A percentile compares a stretch with the other conserved stretches of the same genome.
Evolutionary conservation across 2,113 vertebrate species (phyloP).

Genomic region (Pandion haliaetus): DNA sequence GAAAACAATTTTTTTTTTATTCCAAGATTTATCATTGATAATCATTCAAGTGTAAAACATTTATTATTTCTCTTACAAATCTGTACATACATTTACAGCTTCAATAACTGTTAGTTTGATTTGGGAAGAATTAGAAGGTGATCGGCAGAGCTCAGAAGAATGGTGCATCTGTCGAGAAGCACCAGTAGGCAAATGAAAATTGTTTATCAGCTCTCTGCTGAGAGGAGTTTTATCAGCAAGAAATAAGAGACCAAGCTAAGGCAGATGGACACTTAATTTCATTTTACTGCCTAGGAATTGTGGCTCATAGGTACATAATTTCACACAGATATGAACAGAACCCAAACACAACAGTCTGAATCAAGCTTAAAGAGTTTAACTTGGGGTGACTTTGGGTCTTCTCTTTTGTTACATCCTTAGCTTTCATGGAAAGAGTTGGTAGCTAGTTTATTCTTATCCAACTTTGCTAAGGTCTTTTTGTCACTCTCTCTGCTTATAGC

Average conservation of each 20-base stretch:
- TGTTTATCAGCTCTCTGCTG: conserved; percentile 3
- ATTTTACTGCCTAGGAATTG: conserved; percentile 4
- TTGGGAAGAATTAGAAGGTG: neutral
- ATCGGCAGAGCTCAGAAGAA: neutral
- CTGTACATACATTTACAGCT: neutral
- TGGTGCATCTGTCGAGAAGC: neutral
- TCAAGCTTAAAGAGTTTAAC: neutral
- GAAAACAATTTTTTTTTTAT: neutral
- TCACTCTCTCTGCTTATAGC: neutral
- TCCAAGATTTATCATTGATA: neutral
- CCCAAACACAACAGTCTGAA: neutral
- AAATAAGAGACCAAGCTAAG: neutral
- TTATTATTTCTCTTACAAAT: neutral
- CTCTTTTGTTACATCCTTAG: neutral
- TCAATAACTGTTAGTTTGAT: neutral
- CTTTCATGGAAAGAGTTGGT: neutral
- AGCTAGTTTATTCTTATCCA: neutral
- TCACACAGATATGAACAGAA: conserved; percentile 18
- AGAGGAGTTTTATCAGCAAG: neutral
- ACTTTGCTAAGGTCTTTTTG: neutral
- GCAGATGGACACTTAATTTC: conserved; percentile 36
- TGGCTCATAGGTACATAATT: conserved; percentile 9
- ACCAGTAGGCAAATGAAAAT: neutral
- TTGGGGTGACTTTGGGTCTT: neutral
- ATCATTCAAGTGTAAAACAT: neutral